phyloP scores from a whole-genome alignment of 2,888 invertebrate species.

The Tuberolachnus salignus region DNA sequence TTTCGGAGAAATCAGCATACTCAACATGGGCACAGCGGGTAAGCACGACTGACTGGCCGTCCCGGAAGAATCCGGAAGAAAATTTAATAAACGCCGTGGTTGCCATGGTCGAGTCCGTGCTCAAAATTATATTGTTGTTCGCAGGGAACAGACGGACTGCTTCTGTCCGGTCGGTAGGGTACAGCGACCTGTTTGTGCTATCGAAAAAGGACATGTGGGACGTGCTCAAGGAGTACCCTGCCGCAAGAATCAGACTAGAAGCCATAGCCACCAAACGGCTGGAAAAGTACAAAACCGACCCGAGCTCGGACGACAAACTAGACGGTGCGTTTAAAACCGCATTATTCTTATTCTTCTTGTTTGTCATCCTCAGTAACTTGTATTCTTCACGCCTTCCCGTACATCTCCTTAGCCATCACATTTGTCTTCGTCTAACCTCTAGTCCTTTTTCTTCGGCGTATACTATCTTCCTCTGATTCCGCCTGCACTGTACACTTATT shows the following conservation, averaged over 20 bases:
- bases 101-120: too few relatives aligned
- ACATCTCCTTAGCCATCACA: too few relatives aligned
- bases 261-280: slow-evolving; percentile 96
- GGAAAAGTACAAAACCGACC: slow-evolving; percentile 86
- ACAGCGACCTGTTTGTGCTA: slow-evolving; percentile 97
- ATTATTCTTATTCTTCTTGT: too few relatives aligned
- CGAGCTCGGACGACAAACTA: slow-evolving; percentile 77
- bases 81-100: too few relatives aligned
- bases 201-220: slow-evolving; percentile 99
- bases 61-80: too few relatives aligned
- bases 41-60: slow-evolving; percentile 63
- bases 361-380: too few relatives aligned
- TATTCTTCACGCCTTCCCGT: too few relatives aligned
- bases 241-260: slow-evolving; percentile 90
- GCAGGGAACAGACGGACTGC: slow-evolving; percentile 97
- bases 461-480: too few relatives aligned
- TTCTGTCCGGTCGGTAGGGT: slow-evolving; percentile 96
- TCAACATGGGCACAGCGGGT: slow-evolving; percentile 99
- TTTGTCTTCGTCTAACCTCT: too few relatives aligned
- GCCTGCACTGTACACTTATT: too few relatives aligned
- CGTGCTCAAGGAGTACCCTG: slow-evolving; percentile 94
- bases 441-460: too few relatives aligned
- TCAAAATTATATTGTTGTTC: slow-evolving; percentile 58
- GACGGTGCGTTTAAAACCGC: slow-evolving; percentile 25
- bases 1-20: slow-evolving; percentile 99